phyloP scores from a whole-genome alignment of 2,888 invertebrate species.

The Abscondita cerata region DNA sequence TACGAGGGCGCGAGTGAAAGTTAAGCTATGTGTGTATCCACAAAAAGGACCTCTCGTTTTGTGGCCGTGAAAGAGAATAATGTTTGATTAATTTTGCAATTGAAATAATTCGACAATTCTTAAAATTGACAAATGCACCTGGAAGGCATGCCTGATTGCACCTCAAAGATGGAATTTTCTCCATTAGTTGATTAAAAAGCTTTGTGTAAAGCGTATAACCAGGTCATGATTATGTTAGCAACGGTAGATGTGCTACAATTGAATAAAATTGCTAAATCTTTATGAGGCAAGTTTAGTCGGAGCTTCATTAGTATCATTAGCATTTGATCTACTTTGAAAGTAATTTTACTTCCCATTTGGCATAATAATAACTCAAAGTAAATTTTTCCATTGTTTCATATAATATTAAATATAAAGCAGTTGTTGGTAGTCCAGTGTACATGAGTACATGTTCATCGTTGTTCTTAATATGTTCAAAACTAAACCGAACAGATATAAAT shows the following conservation, averaged over 20 bases:
- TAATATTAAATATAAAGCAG: background rate
- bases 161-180: constrained; percentile 17
- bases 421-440: constrained; percentile 2
- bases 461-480: background rate
- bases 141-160: constrained; percentile 30
- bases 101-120: background rate
- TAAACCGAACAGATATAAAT: constrained; percentile 5
- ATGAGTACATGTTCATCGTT: background rate
- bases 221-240: constrained; percentile 25
- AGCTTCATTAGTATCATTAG: constrained; percentile 32
- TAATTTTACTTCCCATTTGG: constrained; percentile 2
- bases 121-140: constrained; percentile 1
- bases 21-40: no score
- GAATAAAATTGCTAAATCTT: constrained; percentile 26
- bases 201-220: constrained; percentile 19
- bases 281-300: constrained; percentile 26
- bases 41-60: no score
- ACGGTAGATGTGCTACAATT: constrained; percentile 10
- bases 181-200: constrained; percentile 25
- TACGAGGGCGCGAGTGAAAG: no score
- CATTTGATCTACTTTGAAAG: constrained; percentile 20
- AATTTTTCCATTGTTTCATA: constrained; percentile 4
- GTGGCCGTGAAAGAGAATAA: no score
- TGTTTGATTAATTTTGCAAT: no score
- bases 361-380: background rate